Evolutionary conservation across 2,113 vertebrate genomes (phyloP).

Genomic region (Oncorhynchus kisutch): DNA sequence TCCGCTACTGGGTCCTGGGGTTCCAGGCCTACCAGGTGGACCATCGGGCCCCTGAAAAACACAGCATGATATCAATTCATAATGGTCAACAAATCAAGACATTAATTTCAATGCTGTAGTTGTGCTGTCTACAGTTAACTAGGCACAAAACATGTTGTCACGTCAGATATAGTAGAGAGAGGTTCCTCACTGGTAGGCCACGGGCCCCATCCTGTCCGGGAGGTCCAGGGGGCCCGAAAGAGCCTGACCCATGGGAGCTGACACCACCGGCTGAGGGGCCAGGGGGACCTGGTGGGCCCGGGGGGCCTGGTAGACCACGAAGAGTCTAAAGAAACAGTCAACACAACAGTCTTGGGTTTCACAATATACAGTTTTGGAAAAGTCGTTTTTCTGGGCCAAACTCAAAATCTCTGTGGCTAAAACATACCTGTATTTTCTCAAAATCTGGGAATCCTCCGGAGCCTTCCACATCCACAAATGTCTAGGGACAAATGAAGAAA

Average conservation of each 20-base stretch:
- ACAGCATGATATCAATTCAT: neutral
- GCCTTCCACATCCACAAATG: constrained; percentile 93
- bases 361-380: neutral
- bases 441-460: constrained; percentile 84
- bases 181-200: constrained; percentile 67
- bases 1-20: neutral
- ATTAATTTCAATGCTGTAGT: neutral
- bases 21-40: constrained; percentile 69
- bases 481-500: constrained; percentile 66
- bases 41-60: constrained; percentile 79
- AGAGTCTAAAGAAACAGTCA: constrained; percentile 49
- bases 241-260: constrained; percentile 63
- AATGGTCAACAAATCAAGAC: neutral
- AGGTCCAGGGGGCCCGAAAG: constrained; percentile 72
- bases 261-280: constrained; percentile 78
- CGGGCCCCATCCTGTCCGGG: constrained; percentile 75
- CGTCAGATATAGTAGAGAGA: neutral
- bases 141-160: neutral
- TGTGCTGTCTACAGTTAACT: neutral
- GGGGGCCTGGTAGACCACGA: constrained; percentile 57
- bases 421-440: constrained; percentile 73
- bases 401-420: neutral
- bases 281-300: constrained; percentile 81
- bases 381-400: neutral
- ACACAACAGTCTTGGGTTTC: neutral